Percentiles rank a stretch among this genome's conserved stretches.
phyloP scores from a whole-genome alignment of 2,113 vertebrate genomes.

The Progne subis region DNA sequence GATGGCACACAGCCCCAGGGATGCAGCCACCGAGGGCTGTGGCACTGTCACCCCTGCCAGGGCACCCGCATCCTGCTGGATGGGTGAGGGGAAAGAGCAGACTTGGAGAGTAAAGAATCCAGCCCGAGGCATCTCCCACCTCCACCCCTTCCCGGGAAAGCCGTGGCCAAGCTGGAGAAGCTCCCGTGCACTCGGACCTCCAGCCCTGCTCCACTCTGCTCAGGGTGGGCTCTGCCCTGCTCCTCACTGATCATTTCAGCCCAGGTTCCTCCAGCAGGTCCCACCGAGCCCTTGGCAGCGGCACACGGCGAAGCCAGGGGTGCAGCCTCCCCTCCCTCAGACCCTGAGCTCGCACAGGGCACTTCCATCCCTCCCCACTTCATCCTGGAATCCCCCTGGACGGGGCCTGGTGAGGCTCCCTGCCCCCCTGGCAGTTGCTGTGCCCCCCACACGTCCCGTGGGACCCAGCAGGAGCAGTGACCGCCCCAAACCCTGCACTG shows the following conservation, averaged over 20 bases:
- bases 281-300: rapidly evolving
- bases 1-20: not conserved
- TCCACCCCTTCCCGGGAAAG: rapidly evolving
- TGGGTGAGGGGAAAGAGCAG: rapidly evolving
- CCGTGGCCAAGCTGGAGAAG: rapidly evolving
- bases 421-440: not conserved
- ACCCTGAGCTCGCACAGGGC: rapidly evolving
- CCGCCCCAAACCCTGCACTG: not conserved
- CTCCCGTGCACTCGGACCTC: rapidly evolving
- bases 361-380: rapidly evolving
- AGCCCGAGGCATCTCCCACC: too few species aligned
- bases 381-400: not conserved
- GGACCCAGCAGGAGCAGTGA: not conserved
- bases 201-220: not conserved
- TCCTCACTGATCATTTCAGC: rapidly evolving
- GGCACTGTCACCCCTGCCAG: rapidly evolving
- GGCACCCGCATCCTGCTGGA: not conserved
- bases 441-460: rapidly evolving
- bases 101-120: not conserved
- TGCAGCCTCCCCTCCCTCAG: not conserved
- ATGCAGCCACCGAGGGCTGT: not conserved
- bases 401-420: not conserved
- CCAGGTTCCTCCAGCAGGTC: rapidly evolving
- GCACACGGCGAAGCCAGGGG: rapidly evolving
- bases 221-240: not conserved